These are phyloP conservation scores for Hippocampus kuda DNA, from an alignment of 2,797 vertebrate species.

Conservation along the genomic window DNA sequence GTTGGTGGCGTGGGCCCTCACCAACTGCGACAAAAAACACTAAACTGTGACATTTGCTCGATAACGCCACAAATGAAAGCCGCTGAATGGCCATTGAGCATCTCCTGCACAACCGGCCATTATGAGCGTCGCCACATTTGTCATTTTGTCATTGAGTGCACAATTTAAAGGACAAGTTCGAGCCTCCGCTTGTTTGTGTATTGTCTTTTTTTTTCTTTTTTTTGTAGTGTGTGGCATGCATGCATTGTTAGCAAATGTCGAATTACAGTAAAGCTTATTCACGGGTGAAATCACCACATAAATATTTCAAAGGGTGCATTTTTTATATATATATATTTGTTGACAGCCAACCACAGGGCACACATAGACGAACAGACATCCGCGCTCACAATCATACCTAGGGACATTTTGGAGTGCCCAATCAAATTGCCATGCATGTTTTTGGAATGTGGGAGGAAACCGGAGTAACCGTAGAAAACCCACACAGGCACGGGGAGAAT, in stretches of 20 bases:
- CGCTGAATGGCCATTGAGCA: constrained; percentile 28
- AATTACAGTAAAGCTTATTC: neutral
- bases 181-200: neutral
- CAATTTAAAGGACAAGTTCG: neutral
- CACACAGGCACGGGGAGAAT: too few species aligned
- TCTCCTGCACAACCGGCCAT: constrained; percentile 17
- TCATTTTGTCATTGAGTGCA: constrained; percentile 3
- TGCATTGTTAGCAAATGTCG: neutral
- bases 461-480: too few species aligned
- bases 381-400: too few species aligned
- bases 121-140: constrained; percentile 6
- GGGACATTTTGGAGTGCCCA: too few species aligned
- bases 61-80: constrained; percentile 32
- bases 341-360: too few species aligned
- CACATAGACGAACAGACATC: too few species aligned
- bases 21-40: constrained; percentile 26
- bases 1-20: constrained; percentile 32
- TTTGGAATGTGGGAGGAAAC: too few species aligned
- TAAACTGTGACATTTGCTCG: constrained; percentile 31
- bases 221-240: neutral
- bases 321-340: too few species aligned
- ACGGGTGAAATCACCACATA: constrained; percentile 8
- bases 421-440: too few species aligned
- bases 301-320: neutral
- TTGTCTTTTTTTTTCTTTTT: neutral